phyloP scores from a whole-genome alignment of 2,797 vertebrate species.

The Natrix natrix region DNA sequence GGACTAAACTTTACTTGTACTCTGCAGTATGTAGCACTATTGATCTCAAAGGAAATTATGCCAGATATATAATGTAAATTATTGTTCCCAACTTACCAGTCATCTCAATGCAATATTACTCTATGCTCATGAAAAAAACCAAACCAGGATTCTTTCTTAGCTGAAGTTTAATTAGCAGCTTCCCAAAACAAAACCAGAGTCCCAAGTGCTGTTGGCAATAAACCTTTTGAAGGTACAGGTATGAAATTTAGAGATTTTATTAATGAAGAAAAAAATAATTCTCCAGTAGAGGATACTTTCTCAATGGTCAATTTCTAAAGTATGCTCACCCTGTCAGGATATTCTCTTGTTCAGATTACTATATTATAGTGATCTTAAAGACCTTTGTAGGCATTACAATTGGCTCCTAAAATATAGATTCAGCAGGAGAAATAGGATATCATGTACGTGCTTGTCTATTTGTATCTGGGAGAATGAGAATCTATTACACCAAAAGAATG shows the following conservation, averaged over 20 bases:
- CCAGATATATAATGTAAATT: neutral
- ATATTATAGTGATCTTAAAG: neutral
- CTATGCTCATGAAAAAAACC: neutral
- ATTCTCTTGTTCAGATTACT: neutral
- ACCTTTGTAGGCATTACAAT: neutral
- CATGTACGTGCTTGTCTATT: neutral
- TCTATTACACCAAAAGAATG: neutral
- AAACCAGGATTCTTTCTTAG: neutral
- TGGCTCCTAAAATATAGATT: neutral
- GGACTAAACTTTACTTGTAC: neutral
- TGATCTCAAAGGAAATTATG: neutral
- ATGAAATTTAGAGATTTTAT: neutral
- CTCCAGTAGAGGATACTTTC: neutral
- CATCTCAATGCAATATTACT: neutral
- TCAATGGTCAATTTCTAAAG: neutral
- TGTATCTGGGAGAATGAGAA: neutral
- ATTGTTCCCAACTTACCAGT: neutral
- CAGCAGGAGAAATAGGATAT: neutral
- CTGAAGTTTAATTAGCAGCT: neutral
- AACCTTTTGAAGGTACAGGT: neutral
- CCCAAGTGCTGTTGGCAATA: neutral
- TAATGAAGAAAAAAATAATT: neutral
- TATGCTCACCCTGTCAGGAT: neutral
- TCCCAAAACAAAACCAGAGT: neutral
- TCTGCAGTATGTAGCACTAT: neutral